Evolutionary conservation across 2,888 invertebrate genomes (phyloP), one percentile per base, ranked within the genome.

Genomic region (Drosophila koepferae): DNA sequence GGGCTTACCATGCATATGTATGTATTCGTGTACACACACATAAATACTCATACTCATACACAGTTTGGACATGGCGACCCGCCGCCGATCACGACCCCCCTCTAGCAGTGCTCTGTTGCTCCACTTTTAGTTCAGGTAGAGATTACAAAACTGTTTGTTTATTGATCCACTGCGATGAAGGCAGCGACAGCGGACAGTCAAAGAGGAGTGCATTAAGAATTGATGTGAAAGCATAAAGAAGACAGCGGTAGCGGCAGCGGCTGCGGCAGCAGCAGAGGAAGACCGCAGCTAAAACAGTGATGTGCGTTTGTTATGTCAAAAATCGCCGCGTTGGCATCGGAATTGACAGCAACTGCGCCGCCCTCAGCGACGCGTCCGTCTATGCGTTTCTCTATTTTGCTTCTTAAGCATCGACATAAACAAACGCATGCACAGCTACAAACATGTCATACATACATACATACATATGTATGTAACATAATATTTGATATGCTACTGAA

Each of bases 71-170:
- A 56, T 18, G 54, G 40, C 34, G 40, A 55, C 60, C 63, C 58
- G 62, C 63, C 55, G 62, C 14, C 56, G 48, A 41, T 60, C 34
- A 48, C 55, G 56, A 51, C 56, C 53, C 63, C 63, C 63, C 58
- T 55, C 40, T 41, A 55, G 54, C 65, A 56, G 48, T 64, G 49
- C 67, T 66, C 49, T 65, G 76, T 63, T 84, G 83, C 89, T 80
- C 83, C 81, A 84, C 62, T 86, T 89, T 73, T 49, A 41, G 58
- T 69, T 64, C 83, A 83, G 89, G 89, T 89, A 83, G 70, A 77
- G 89, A 83, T 83, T 86, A 89, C 89, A 80, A 83, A 86, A 89
- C 81, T 71, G 58, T 86, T 69, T 86, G 73, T 71, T 65, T 80
- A 86, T 80, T 82, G 80, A 82, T 80, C 66, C 48, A 62, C 55